Evolutionary conservation across 2,888 invertebrate genomes (phyloP).

Genomic region (Acrobasis suavella): DNA sequence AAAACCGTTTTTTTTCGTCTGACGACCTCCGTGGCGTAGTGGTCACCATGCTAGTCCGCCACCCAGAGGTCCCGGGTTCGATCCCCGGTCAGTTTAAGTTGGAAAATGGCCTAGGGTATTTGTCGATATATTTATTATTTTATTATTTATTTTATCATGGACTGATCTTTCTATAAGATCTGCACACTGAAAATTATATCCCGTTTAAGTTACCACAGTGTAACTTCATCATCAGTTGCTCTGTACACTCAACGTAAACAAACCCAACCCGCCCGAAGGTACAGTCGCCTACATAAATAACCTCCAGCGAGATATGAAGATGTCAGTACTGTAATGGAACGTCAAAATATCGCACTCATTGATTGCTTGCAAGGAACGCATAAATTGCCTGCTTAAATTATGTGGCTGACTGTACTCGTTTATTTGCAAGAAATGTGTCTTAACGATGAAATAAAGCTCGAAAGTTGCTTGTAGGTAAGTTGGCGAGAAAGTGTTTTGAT

Average conservation of each 20-base stretch:
- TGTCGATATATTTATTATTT: too few species aligned
- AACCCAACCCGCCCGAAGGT: constrained; percentile 48
- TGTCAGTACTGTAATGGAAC: constrained; percentile 76
- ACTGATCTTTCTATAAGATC: too few species aligned
- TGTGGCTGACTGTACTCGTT: constrained; percentile 43
- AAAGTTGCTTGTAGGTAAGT: constrained; percentile 1
- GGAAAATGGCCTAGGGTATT: too few species aligned
- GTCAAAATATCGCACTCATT: constrained; percentile 72
- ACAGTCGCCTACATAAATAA: constrained; percentile 69
- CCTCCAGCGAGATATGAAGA: constrained; percentile 70
- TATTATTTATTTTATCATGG: too few species aligned
- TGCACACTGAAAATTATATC: too few species aligned
- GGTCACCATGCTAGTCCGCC: too few species aligned
- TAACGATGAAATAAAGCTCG: constrained; percentile 11
- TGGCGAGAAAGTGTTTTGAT: too few species aligned
- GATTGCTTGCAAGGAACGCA: constrained; percentile 49
- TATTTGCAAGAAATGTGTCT: constrained; percentile 30
- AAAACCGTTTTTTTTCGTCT: too few species aligned
- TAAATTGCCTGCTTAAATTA: constrained; percentile 38
- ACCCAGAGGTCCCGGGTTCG: too few species aligned
- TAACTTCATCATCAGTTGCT: not conserved
- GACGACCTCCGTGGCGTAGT: too few species aligned
- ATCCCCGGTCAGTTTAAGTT: too few species aligned
- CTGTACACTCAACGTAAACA: constrained; percentile 18
- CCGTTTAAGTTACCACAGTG: too few species aligned